These are phyloP conservation scores for Athetis lepigone DNA, from an alignment of 2,888 invertebrate genomes.

Conservation along the genomic window DNA sequence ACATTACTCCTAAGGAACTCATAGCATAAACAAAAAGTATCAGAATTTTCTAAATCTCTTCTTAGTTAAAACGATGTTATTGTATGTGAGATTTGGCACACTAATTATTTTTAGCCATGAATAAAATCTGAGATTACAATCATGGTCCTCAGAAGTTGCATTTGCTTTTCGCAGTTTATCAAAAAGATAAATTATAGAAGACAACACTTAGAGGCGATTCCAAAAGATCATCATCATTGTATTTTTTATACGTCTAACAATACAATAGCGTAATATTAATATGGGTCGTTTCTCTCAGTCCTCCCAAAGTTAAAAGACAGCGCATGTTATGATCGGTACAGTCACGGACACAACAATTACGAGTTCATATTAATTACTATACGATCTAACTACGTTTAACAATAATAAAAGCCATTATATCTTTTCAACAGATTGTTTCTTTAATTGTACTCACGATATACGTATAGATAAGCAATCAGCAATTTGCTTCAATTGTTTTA, in stretches of 20 bases:
- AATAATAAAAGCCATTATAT: slow-evolving; percentile 56
- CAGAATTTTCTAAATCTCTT: slow-evolving; percentile 6
- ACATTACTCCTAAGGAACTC: slow-evolving; percentile 3
- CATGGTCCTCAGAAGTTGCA: neutral
- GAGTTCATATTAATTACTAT: slow-evolving; percentile 54
- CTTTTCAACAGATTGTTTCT: slow-evolving; percentile 63
- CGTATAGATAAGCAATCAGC: slow-evolving; percentile 62
- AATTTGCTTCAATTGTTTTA: slow-evolving; percentile 64
- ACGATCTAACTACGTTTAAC: slow-evolving; percentile 55
- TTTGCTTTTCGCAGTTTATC: too few relatives aligned
- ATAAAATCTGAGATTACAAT: neutral
- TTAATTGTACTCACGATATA: slow-evolving; percentile 63
- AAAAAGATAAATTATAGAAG: too few relatives aligned
- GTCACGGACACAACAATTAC: slow-evolving; percentile 52
- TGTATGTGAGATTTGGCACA: too few relatives aligned
- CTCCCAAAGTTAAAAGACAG: slow-evolving; percentile 20
- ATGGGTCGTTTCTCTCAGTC: neutral
- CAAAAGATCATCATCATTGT: neutral
- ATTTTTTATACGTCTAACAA: neutral
- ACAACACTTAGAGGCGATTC: neutral
- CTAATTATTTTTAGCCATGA: too few relatives aligned
- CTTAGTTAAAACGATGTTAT: neutral
- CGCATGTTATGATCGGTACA: slow-evolving; percentile 24
- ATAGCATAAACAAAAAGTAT: neutral
- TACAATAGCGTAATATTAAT: neutral